Evolutionary conservation across 2,888 invertebrate genomes (phyloP).

Genomic region (Neelides folsomi): DNA sequence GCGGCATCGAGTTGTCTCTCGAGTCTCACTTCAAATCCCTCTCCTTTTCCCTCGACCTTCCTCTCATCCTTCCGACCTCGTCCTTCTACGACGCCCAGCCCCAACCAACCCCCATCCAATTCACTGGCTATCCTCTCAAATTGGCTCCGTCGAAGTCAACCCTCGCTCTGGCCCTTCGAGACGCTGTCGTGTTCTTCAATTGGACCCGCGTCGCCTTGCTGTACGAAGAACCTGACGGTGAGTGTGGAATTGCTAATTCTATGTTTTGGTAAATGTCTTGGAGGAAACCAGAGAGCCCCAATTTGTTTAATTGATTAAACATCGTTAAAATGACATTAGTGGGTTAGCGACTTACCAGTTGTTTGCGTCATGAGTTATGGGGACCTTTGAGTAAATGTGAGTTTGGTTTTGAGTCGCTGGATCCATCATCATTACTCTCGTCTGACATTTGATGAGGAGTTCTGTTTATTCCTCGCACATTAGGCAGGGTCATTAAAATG

Average conservation of each 20-base stretch:
- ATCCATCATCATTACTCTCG: no score
- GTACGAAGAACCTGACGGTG: conserved; percentile 83
- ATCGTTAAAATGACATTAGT: background rate
- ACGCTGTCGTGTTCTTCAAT: conserved; percentile 72
- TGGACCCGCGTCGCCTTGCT: conserved; percentile 89
- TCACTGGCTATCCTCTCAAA: conserved; percentile 58
- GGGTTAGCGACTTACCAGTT: no score
- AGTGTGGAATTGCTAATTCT: conserved; percentile 35
- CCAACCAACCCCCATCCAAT: conserved; percentile 6
- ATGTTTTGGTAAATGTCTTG: no score
- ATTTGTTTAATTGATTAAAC: background rate
- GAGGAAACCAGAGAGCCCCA: background rate
- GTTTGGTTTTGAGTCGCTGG: no score
- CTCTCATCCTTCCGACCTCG: conserved; percentile 31
- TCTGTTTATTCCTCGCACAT: no score
- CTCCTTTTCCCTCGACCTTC: conserved; percentile 32
- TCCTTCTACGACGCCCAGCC: conserved; percentile 26
- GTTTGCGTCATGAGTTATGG: no score
- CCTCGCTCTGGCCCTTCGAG: conserved; percentile 63
- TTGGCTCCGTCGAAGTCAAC: conserved; percentile 59
- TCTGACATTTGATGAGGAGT: no score
- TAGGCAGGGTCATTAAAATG: no score
- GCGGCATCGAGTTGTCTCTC: conserved; percentile 29
- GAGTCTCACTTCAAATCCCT: conserved; percentile 33
- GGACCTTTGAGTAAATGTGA: no score